phyloP scores from a whole-genome alignment of 2,113 vertebrate species.

The Clarias gariepinus region DNA sequence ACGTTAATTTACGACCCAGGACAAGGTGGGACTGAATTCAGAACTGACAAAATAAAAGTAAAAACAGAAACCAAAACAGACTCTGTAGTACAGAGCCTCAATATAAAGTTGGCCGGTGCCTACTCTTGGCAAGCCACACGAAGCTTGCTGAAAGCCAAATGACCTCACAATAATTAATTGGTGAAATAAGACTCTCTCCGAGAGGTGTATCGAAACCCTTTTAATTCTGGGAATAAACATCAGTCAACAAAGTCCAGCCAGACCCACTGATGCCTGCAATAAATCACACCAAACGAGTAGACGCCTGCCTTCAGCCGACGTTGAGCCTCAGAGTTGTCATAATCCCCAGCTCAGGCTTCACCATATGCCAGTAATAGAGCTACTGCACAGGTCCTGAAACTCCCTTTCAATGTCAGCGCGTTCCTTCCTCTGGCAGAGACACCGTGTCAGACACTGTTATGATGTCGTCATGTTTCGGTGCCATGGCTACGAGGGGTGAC shows the following conservation, averaged over 20 bases:
- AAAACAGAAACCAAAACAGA: conserved; percentile 21
- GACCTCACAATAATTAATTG: conserved; percentile 24
- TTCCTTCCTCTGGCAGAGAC: conserved; percentile 29
- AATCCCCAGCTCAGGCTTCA: conserved; percentile 34
- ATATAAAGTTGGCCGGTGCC: neutral
- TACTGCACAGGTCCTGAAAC: conserved; percentile 25
- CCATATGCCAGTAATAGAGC: conserved; percentile 31
- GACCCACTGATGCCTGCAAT: conserved; percentile 6
- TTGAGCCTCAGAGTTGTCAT: neutral
- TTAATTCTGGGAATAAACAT: conserved; percentile 25
- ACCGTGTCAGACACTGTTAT: conserved; percentile 54
- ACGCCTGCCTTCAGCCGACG: conserved; percentile 1
- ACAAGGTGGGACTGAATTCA: neutral
- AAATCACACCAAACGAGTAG: conserved; percentile 36
- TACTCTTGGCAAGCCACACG: neutral
- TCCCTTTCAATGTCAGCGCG: conserved; percentile 42
- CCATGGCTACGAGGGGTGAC: conserved; percentile 49
- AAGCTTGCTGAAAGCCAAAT: neutral
- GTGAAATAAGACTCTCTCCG: too few species aligned
- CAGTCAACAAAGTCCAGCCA: conserved; percentile 17
- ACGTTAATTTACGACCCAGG: neutral
- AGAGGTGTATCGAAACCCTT: conserved; percentile 16
- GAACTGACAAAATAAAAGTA: neutral
- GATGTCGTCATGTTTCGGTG: conserved; percentile 52
- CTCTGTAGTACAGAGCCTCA: neutral